phyloP scores from a whole-genome alignment of 2,113 vertebrate genomes.

The Neotoma lepida region DNA sequence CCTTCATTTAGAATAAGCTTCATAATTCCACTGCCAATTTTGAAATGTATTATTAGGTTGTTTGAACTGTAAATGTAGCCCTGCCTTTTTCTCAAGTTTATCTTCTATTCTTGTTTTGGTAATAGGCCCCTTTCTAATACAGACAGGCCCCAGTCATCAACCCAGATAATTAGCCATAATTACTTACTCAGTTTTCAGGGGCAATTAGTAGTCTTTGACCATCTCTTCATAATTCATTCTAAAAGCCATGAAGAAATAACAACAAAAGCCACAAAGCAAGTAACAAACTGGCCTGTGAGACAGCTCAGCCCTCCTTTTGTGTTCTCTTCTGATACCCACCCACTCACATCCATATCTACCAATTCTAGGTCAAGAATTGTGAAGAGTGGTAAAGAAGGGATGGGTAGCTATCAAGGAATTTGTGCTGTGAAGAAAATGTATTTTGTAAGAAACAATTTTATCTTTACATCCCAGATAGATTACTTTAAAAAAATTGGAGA shows the following conservation, averaged over 20 bases:
- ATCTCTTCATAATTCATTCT: not conserved
- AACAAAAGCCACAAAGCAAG: not conserved
- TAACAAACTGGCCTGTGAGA: not conserved
- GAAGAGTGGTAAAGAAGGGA: not conserved
- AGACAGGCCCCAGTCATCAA: not conserved
- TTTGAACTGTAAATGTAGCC: conserved; percentile 36
- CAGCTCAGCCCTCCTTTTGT: not conserved
- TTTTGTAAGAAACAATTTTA: conserved; percentile 58
- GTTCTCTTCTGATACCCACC: not conserved
- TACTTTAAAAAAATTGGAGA: conserved; percentile 31
- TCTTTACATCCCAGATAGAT: conserved; percentile 12
- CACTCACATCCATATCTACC: not conserved
- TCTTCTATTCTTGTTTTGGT: conserved; percentile 42
- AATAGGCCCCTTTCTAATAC: not conserved
- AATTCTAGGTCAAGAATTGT: not conserved
- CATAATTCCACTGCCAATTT: conserved; percentile 7
- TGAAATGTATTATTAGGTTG: conserved; percentile 30
- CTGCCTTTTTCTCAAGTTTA: conserved; percentile 30
- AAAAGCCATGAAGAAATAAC: conserved; percentile 15
- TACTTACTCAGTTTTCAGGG: conserved; percentile 24
- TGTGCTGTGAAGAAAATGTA: conserved; percentile 24
- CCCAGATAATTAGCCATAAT: conserved; percentile 19
- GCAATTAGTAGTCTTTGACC: not conserved
- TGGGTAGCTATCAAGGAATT: not conserved
- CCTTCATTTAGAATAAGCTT: conserved; percentile 36